These are phyloP conservation scores for Drosophila grimshawi DNA, from an alignment of 1,140 invertebrate species.

Conservation along the genomic window DNA sequence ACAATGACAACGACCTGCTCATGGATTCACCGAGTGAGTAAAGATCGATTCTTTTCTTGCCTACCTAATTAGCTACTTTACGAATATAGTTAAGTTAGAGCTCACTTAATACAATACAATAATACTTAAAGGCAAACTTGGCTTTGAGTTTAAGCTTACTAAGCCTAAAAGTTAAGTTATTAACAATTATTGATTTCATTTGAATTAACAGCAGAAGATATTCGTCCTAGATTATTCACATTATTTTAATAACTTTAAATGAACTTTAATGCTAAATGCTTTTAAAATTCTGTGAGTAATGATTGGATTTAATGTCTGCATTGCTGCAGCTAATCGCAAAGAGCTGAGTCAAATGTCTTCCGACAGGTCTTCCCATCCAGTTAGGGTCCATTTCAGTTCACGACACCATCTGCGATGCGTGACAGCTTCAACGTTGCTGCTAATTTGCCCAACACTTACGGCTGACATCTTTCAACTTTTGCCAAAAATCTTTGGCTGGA, in stretches of 20 bases:
- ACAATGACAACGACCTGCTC: constrained; percentile 88
- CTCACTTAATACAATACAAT: too few species aligned
- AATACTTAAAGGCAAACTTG: too few species aligned
- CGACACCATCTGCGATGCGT: constrained; percentile 42
- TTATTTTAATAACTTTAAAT: too few species aligned
- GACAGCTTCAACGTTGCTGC: constrained; percentile 61
- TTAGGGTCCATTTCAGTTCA: background rate
- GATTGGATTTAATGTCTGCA: background rate
- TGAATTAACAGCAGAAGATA: too few species aligned
- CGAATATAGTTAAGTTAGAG: background rate
- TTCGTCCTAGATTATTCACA: too few species aligned
- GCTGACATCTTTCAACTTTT: constrained; percentile 65
- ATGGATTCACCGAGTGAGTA: constrained; percentile 93
- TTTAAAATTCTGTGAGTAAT: too few species aligned
- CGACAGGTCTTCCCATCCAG: constrained; percentile 9
- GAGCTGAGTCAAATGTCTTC: constrained; percentile 18
- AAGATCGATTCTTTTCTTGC: constrained; percentile 78
- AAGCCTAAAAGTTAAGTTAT: too few species aligned
- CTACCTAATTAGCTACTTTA: background rate
- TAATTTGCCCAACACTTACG: constrained; percentile 71
- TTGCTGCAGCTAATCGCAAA: constrained; percentile 25
- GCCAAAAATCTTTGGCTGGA: constrained; percentile 35
- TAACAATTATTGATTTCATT: too few species aligned
- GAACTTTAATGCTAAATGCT: too few species aligned
- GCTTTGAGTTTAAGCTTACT: background rate